Conservation (phyloP, 1,140 invertebrate species). For the Sycophila sp. region DNA sequence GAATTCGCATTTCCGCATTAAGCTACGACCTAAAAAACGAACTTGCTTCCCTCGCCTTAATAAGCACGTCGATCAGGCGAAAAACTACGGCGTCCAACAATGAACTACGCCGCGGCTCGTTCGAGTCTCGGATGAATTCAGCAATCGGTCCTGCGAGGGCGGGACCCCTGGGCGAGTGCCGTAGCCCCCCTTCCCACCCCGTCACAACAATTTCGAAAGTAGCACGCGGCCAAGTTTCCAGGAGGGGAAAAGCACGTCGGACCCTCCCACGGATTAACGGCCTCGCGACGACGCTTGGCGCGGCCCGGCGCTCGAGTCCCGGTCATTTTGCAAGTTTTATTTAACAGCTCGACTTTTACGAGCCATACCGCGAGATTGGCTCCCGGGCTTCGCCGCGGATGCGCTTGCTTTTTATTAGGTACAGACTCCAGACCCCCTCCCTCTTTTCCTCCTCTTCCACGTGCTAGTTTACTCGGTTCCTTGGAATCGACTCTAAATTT, state of each 20-base stretch:
- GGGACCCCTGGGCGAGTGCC: too few relatives aligned
- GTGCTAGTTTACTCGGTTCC: neutral
- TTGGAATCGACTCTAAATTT: too few relatives aligned
- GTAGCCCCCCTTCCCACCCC: too few relatives aligned
- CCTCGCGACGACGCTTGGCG: neutral
- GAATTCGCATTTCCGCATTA: too few relatives aligned
- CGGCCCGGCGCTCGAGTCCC: too few relatives aligned
- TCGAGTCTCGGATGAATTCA: too few relatives aligned
- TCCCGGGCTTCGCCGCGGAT: neutral
- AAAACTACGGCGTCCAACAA: too few relatives aligned
- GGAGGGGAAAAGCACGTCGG: neutral
- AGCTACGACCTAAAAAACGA: too few relatives aligned
- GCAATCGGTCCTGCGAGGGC: too few relatives aligned
- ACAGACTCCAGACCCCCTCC: neutral
- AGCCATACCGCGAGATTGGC: neutral
- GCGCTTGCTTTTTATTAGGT: neutral
- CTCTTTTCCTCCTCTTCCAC: neutral
- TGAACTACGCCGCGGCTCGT: too few relatives aligned
- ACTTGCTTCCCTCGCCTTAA: too few relatives aligned
- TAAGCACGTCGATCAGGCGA: too few relatives aligned
- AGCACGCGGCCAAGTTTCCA: neutral
- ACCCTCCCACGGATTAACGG: slow-evolving; percentile 19
- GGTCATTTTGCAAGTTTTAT: slow-evolving; percentile 23
- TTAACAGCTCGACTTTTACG: slow-evolving; percentile 21
- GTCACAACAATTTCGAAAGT: neutral